phyloP scores from a whole-genome alignment of 1,140 invertebrate genomes.

The Holcopasites calliopsidis region DNA sequence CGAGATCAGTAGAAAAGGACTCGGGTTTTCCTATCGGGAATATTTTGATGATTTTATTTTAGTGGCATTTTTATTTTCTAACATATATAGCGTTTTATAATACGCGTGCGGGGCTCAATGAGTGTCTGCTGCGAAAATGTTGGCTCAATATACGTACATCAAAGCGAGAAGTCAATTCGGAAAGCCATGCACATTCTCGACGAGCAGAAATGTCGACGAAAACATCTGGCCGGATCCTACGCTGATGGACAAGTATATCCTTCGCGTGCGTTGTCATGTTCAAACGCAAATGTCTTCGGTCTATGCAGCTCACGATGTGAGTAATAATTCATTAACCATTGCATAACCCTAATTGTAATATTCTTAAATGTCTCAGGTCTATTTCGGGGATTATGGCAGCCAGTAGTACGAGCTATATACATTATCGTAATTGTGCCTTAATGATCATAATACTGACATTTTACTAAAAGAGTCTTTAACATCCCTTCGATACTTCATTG shows the following conservation, averaged over 20 bases:
- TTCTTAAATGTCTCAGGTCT: no score
- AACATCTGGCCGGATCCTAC: conserved; percentile 85
- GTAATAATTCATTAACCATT: neutral
- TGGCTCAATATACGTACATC: conserved; percentile 83
- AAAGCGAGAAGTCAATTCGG: conserved; percentile 86
- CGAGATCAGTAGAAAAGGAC: neutral
- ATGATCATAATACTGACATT: no score
- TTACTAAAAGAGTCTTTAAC: no score
- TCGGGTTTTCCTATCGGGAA: neutral
- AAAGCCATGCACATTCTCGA: conserved; percentile 86
- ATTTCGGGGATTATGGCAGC: no score
- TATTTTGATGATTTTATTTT: conserved; percentile 36
- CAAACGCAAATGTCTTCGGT: conserved; percentile 80
- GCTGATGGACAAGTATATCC: conserved; percentile 84
- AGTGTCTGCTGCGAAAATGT: conserved; percentile 73
- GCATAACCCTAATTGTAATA: neutral
- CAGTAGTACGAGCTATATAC: no score
- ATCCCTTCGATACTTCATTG: no score
- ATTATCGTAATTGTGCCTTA: no score
- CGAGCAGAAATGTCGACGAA: conserved; percentile 84
- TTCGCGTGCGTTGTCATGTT: conserved; percentile 82
- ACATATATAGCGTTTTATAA: conserved; percentile 2
- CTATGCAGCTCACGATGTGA: conserved; percentile 84
- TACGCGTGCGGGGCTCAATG: neutral
- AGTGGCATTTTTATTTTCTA: neutral